Conservation (phyloP, 2,797 vertebrate species). For the Linurgus olivaceus region DNA sequence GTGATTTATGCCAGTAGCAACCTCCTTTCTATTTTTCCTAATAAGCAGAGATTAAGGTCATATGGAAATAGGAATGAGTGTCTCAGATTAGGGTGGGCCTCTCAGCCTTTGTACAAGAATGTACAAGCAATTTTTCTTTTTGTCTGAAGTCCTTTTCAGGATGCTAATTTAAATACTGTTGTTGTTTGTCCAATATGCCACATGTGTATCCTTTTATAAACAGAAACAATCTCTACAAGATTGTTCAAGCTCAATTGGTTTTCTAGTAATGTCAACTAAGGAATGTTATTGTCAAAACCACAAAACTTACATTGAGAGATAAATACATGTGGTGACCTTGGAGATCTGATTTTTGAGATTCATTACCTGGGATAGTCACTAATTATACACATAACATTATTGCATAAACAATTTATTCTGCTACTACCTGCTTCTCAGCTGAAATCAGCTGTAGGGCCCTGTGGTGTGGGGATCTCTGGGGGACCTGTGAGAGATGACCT, state of each 20-base stretch:
- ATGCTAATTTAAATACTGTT: not conserved
- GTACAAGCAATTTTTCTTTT: not conserved
- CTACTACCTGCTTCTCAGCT: not conserved
- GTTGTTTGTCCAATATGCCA: not conserved
- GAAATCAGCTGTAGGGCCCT: not conserved
- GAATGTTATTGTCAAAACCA: not conserved
- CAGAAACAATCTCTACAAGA: not conserved
- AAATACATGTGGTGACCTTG: not conserved
- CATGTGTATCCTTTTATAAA: constrained; percentile 2
- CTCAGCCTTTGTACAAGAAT: not conserved
- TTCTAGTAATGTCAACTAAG: not conserved
- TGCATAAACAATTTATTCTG: not conserved
- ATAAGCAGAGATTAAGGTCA: not conserved
- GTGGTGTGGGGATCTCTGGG: not conserved
- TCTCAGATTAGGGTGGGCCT: not conserved
- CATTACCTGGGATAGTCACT: not conserved
- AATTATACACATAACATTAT: not conserved
- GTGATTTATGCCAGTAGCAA: not conserved
- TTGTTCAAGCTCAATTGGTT: not conserved
- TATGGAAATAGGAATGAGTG: not conserved
- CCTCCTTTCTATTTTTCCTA: not conserved
- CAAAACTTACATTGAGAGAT: not conserved
- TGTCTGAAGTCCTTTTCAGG: not conserved
- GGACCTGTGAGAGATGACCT: not conserved
- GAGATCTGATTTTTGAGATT: not conserved